A percentile compares a stretch with the other conserved stretches of the same genome.
These are phyloP conservation scores for Mycogona germanica DNA, from an alignment of 2,888 invertebrate species.

Conservation along the genomic window DNA sequence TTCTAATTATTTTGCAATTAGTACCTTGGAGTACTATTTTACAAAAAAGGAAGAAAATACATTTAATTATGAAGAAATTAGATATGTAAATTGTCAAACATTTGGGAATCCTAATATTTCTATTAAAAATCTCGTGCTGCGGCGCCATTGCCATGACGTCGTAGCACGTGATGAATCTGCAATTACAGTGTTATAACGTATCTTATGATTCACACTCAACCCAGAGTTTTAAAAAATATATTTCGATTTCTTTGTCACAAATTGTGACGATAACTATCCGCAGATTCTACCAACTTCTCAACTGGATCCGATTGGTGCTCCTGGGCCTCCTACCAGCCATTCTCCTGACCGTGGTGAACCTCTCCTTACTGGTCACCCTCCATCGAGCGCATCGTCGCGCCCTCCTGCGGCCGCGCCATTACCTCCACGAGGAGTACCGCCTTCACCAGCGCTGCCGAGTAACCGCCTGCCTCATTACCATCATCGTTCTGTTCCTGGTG, in stretches of 20 bases:
- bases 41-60: too few species aligned
- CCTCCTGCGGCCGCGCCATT: not conserved
- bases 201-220: too few species aligned
- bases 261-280: too few species aligned
- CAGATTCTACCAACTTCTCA: not conserved
- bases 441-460: not conserved
- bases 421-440: constrained; percentile 4
- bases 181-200: too few species aligned
- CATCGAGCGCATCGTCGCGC: not conserved
- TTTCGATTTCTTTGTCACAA: not conserved
- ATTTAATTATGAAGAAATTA: too few species aligned
- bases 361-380: not conserved
- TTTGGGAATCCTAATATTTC: too few species aligned
- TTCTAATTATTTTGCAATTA: too few species aligned
- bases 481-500: not conserved
- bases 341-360: not conserved
- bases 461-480: not conserved
- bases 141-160: not conserved
- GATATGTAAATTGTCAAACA: too few species aligned
- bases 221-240: not conserved
- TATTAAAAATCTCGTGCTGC: not conserved
- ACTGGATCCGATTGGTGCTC: constrained; percentile 2
- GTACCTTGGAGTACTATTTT: too few species aligned
- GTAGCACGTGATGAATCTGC: not conserved
- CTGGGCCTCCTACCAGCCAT: not conserved